Base-by-base conservation (phyloP, 37 sponge, comb jelly and placozoan species). In the Mnemiopsis leidyi region DNA sequence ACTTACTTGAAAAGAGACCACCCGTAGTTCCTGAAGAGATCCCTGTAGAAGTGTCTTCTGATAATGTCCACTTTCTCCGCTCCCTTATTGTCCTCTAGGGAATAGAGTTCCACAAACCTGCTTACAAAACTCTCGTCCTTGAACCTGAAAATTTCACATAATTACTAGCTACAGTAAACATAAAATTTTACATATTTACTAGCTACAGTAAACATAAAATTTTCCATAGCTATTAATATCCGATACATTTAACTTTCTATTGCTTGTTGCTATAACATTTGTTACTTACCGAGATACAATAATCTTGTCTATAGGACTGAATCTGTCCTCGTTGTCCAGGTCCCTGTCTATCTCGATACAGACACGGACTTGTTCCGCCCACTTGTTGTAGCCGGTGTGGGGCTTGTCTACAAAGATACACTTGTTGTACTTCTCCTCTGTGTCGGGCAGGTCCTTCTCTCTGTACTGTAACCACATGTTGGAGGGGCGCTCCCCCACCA, bases 341-440 rank as follows among this genome's bases (percentile, higher is more conserved):
- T 30, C 23, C 1, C 32, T 30, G 32, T 82, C 82, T 9, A 82
- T 82, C 82, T 82, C 82, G 9, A 93, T 69, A 25, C 93, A 93
- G 75, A 68, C 93, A 16, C 31, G 5, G 75, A 48, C 93, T 61
- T 88, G 95, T 95, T 94, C 94, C 93, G 97, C 94, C 93, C 94
- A 97, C 38, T 82, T 40, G 85, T 97, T 95, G 82, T 94, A 97
- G 37, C 97, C 97, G 92, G 90, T 93, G 92, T 94, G 93, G 13
- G 96, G 94, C 93, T 97, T 97, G 92, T 97, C 95, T 68, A 97
- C 76, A 48, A 97, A 95, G 0, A 92, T 36, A 38, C 94, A 95
- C 23, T 20, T 28, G 23, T 94, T 75, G 94, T 95, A 97, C 82
- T 94, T 76, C 38, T 94, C 94, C 18, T 92, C 93, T 21, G 94